Percentiles rank a stretch among this genome's conserved stretches.
phyloP scores from a whole-genome alignment of 2,888 invertebrate genomes.

The Lamellibrachia columna region DNA sequence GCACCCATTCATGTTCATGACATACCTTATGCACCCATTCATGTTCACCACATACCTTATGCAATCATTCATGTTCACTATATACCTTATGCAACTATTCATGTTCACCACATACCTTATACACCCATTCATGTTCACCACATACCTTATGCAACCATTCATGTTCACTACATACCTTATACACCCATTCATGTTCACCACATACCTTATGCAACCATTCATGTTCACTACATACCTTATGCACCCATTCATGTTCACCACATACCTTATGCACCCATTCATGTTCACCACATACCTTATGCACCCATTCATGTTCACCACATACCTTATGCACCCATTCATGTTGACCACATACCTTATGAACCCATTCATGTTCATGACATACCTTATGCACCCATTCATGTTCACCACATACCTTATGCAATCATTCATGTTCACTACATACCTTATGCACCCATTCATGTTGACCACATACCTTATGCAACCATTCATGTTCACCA shows the following conservation, averaged over 20 bases:
- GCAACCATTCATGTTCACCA: background rate
- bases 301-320: background rate
- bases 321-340: conserved; percentile 82
- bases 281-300: conserved; percentile 79
- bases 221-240: conserved; percentile 61
- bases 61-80: too few relatives aligned
- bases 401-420: conserved; percentile 79
- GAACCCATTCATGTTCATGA: background rate
- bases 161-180: too few relatives aligned
- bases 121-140: too few relatives aligned
- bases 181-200: conserved; percentile 78
- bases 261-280: conserved; percentile 82
- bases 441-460: conserved; percentile 82
- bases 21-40: background rate
- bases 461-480: conserved; percentile 79
- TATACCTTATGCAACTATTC: too few relatives aligned
- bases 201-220: background rate
- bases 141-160: too few relatives aligned
- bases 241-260: conserved; percentile 91
- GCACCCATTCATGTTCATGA: conserved; percentile 91
- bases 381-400: conserved; percentile 82
- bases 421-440: background rate
- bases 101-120: too few relatives aligned
- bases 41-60: too few relatives aligned
- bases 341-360: conserved; percentile 79